Conservation (phyloP, 2,888 invertebrate species). For the Tiliacea citrago region DNA sequence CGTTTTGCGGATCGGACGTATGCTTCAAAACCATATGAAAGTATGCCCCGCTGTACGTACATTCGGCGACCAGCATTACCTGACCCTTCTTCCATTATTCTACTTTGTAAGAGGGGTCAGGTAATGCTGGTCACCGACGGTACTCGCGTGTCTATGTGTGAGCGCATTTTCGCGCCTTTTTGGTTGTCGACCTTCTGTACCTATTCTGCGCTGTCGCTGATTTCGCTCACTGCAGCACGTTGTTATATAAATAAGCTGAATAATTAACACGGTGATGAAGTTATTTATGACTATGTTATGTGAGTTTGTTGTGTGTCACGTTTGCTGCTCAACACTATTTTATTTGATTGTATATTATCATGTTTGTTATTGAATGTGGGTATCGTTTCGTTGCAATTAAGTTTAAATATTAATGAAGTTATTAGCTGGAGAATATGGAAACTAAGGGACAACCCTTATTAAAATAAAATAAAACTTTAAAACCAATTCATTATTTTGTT, state of each 20-base stretch:
- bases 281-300: constrained; percentile 32
- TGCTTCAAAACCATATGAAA: too few relatives aligned
- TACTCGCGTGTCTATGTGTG: background rate
- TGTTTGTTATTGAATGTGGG: background rate
- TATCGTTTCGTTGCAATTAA: background rate
- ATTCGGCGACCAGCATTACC: too few relatives aligned
- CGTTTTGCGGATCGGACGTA: background rate
- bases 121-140: too few relatives aligned
- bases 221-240: constrained; percentile 16
- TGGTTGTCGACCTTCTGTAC: background rate
- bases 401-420: background rate
- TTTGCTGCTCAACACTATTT: constrained; percentile 12
- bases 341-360: background rate
- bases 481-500: background rate
- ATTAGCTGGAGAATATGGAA: background rate
- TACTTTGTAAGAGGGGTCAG: too few relatives aligned
- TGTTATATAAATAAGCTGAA: constrained; percentile 47
- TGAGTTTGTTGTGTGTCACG: constrained; percentile 26
- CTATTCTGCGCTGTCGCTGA: background rate
- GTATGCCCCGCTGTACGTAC: background rate
- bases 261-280: constrained; percentile 27
- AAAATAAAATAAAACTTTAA: background rate
- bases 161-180: too few relatives aligned
- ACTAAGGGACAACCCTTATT: background rate
- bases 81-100: too few relatives aligned